phyloP scores from a whole-genome alignment of 2,797 vertebrate genomes.

The Alca torda region DNA sequence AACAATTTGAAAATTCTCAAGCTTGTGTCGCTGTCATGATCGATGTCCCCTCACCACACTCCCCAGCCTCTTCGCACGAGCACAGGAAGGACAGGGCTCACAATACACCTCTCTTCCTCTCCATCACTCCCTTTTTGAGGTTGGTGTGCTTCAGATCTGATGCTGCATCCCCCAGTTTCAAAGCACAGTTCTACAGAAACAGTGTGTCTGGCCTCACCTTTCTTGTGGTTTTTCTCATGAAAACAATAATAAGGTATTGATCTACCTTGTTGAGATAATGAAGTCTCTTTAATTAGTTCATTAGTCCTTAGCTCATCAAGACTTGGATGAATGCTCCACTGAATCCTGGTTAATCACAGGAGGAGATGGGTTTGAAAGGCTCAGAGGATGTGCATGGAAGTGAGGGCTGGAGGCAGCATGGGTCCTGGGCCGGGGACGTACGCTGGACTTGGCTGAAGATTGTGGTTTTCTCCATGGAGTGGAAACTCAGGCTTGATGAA shows the following conservation, averaged over 20 bases:
- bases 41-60: neutral
- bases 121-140: neutral
- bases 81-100: neutral
- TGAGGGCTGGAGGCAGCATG: neutral
- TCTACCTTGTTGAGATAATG: constrained; percentile 32
- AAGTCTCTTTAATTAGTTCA: constrained; percentile 60
- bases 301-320: constrained; percentile 47
- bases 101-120: rapidly evolving
- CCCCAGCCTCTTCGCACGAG: neutral
- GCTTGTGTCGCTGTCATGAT: neutral
- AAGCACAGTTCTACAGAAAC: neutral
- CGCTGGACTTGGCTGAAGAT: neutral
- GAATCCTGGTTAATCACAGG: constrained; percentile 18
- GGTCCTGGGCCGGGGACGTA: neutral
- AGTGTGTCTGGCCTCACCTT: neutral
- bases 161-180: neutral
- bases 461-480: neutral
- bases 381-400: neutral
- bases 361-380: neutral
- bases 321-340: constrained; percentile 8
- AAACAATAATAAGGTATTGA: constrained; percentile 56
- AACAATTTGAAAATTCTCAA: neutral
- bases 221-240: neutral
- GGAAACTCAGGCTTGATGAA: neutral
- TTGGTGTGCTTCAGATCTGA: neutral